These are phyloP conservation scores for Oxyruncus cristatus DNA, from an alignment of 2,113 vertebrate genomes.

Conservation along the genomic window DNA sequence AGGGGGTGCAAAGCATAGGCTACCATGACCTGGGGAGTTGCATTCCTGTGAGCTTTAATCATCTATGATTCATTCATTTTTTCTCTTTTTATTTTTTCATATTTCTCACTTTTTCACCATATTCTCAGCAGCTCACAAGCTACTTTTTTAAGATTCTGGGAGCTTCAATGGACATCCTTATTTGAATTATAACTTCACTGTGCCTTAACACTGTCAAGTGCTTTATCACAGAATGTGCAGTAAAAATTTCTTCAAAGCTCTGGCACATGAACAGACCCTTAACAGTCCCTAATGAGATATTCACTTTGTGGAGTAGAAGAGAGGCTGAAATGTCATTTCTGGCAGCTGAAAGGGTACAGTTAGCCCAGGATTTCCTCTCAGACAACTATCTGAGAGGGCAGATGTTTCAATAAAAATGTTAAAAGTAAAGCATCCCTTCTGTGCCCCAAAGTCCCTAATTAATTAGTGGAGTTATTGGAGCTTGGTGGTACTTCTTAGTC, in stretches of 20 bases:
- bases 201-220: neutral
- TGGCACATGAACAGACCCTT: neutral
- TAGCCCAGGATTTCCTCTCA: conserved; percentile 29
- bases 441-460: conserved; percentile 48
- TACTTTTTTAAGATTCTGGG: neutral
- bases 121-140: neutral
- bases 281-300: conserved; percentile 10
- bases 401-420: conserved; percentile 61
- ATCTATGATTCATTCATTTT: neutral
- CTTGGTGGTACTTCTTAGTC: neutral
- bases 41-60: neutral
- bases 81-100: neutral
- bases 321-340: conserved; percentile 49
- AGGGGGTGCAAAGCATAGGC: neutral
- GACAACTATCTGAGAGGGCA: conserved; percentile 27
- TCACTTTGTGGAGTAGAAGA: neutral
- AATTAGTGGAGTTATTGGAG: conserved; percentile 51
- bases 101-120: neutral
- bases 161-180: neutral
- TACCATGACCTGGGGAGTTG: neutral
- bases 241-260: conserved; percentile 8
- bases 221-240: neutral
- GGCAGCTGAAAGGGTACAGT: conserved; percentile 17
- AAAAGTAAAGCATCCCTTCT: conserved; percentile 39
- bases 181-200: neutral